phyloP scores from a whole-genome alignment of 2,113 vertebrate genomes.

The Dinomys branickii region DNA sequence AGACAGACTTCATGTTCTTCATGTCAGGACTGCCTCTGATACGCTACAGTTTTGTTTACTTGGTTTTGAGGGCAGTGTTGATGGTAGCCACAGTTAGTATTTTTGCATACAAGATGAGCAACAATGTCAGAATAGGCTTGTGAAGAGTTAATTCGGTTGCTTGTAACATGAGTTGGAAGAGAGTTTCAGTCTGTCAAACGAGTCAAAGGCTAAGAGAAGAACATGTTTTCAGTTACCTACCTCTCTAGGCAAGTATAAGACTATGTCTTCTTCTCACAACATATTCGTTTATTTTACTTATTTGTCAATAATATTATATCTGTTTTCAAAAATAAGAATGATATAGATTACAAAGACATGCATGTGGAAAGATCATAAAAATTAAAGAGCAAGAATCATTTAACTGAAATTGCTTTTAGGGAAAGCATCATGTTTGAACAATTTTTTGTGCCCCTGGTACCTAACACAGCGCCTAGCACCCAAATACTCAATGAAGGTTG shows the following conservation, averaged over 20 bases:
- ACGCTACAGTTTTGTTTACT: not conserved
- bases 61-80: slow-evolving; percentile 5
- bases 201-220: not conserved
- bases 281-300: slow-evolving; percentile 9
- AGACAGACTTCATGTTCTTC: not conserved
- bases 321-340: slow-evolving; percentile 12
- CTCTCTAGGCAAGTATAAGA: not conserved
- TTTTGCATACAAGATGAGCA: slow-evolving; percentile 32
- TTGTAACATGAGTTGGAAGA: not conserved
- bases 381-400: not conserved
- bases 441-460: not conserved
- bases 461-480: not conserved
- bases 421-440: slow-evolving; percentile 12
- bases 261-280: not conserved
- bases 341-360: not conserved
- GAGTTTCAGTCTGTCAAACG: not conserved
- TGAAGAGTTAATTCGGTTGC: not conserved
- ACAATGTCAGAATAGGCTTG: not conserved
- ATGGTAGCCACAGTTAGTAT: not conserved
- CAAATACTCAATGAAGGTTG: slow-evolving; percentile 24
- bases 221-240: not conserved
- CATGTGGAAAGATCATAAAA: not conserved
- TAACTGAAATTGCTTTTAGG: not conserved
- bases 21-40: not conserved
- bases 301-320: not conserved